Base-by-base conservation (phyloP, 1,140 invertebrate genomes). In the Caerostris extrusa region DNA sequence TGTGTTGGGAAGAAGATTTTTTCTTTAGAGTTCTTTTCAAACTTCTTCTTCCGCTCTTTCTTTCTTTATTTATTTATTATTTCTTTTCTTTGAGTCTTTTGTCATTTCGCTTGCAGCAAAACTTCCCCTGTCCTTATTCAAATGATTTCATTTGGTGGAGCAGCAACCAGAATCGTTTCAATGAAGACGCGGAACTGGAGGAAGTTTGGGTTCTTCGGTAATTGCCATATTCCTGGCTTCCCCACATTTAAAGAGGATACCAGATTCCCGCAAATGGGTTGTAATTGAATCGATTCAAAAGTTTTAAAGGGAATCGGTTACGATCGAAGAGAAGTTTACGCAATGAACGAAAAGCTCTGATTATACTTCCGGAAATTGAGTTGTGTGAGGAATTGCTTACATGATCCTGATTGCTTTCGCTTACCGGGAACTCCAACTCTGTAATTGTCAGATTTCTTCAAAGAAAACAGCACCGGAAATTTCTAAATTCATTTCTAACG, bases 201-300 rank as follows among this genome's bases (percentile, higher is more conserved):
- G 69, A 77, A 77, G 34, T 77, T 77, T 77, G 50, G 69, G 34
- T 77, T 77, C 34, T 77, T 77, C 10, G 10, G 69, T 77, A 77
- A 77, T 77, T 77, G 69, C 69, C 12, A 77, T 77, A 7, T 77
- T 77, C 69, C 69, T 7, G 61, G 4, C 6, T 12, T 10, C 50
- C 69, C 7, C 7, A 2, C 67, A 34, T 34, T 34, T 34, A 50
- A 10, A 34, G 17, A 10, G 19, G 69, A 77, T 50, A 77, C 19
- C 69, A 77, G 69, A 77, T 77, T 77, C 19, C 19, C 19, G 19
- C 69, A 50, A 77, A 77, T 77, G 34, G 69, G n/a, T 19, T 34
- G 10, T 77, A 77, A 77, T 77, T 77, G 69, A 77, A 77, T 77
- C 69, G 19, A 50, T 77, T 77, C 69, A 77, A 64, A 34, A 34